A percentile compares a stretch with the other conserved stretches of the same genome.
These are phyloP conservation scores for Melipona beecheii DNA, from an alignment of 2,888 invertebrate species.

Conservation along the genomic window DNA sequence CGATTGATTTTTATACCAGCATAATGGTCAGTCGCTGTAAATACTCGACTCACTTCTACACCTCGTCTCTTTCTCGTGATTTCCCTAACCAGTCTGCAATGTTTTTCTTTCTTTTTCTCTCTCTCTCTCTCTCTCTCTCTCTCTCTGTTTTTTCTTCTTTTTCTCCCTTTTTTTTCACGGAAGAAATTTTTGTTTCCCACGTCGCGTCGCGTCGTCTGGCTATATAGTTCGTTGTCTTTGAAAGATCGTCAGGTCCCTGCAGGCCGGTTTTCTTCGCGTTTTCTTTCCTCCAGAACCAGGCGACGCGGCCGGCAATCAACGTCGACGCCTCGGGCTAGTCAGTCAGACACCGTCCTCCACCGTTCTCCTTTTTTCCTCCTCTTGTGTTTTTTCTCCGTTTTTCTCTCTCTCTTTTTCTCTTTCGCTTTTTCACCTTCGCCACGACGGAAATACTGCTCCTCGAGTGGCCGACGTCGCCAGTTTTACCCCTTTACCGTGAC, in stretches of 20 bases:
- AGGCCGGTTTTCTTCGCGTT: conserved; percentile 45
- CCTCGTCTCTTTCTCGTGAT: too few species aligned
- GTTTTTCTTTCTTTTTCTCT: too few species aligned
- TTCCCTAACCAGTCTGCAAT: too few species aligned
- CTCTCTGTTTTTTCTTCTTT: too few species aligned
- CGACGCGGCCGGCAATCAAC: conserved; percentile 69
- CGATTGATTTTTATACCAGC: too few species aligned
- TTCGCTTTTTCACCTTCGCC: conserved; percentile 27
- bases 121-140: too few species aligned
- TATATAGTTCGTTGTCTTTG: conserved; percentile 53
- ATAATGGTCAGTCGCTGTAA: too few species aligned
- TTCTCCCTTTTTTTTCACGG: too few species aligned
- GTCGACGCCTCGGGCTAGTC: conserved; percentile 65
- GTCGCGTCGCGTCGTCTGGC: conserved; percentile 17
- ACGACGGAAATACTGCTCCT: conserved; percentile 22
- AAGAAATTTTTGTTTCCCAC: conserved; percentile 14
- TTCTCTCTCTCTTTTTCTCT: neutral
- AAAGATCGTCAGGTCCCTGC: conserved; percentile 38
- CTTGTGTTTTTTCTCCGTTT: neutral
- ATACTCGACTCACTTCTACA: too few species aligned
- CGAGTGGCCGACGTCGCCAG: conserved; percentile 43
- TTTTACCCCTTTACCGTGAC: neutral
- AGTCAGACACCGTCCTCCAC: conserved; percentile 59
- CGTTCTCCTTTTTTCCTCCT: conserved; percentile 18
- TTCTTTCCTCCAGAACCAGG: conserved; percentile 17